phyloP scores from a whole-genome alignment of 2,797 vertebrate species.

The Phalanger gymnotis region DNA sequence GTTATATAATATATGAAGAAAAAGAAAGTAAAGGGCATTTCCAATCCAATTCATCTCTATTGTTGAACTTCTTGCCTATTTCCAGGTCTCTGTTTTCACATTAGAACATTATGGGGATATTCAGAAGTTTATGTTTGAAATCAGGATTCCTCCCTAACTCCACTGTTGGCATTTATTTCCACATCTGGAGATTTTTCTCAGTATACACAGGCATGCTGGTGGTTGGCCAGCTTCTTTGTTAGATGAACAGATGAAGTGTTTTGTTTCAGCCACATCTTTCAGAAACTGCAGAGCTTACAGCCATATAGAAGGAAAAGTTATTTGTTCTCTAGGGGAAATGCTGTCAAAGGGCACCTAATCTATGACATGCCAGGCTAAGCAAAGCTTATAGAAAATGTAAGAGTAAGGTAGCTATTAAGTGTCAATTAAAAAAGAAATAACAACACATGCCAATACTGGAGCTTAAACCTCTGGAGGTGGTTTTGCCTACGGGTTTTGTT shows the following conservation, averaged over 20 bases:
- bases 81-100: not conserved
- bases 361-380: conserved; percentile 46
- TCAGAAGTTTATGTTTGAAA: too few species aligned
- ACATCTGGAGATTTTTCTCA: not conserved
- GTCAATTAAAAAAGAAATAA: not conserved
- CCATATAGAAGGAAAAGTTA: not conserved
- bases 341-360: not conserved
- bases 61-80: not conserved
- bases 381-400: conserved; percentile 35
- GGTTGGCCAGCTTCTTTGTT: not conserved
- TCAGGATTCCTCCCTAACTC: too few species aligned
- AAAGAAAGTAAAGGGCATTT: not conserved
- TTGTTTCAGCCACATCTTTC: conserved; percentile 17
- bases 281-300: conserved; percentile 31
- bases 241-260: not conserved
- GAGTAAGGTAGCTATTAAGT: conserved; percentile 11
- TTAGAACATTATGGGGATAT: not conserved
- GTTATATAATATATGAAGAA: not conserved
- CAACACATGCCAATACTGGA: not conserved
- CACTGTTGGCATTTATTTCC: not conserved
- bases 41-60: not conserved
- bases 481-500: conserved; percentile 19
- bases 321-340: not conserved
- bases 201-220: not conserved
- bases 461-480: not conserved